These are phyloP conservation scores for Numida meleagris DNA, from an alignment of 2,113 vertebrate genomes.

Conservation along the genomic window DNA sequence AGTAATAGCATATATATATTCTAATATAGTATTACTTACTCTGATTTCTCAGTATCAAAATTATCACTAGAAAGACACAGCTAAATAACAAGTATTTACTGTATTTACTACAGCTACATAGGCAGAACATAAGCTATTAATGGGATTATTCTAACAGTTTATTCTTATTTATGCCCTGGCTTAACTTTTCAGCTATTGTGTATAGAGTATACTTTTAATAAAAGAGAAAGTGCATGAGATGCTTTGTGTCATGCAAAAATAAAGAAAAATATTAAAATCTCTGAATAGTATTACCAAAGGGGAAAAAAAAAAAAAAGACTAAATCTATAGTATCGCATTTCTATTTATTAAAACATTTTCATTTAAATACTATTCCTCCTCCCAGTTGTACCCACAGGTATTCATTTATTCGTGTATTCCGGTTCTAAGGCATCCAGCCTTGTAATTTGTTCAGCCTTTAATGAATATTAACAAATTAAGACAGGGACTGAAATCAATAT, in stretches of 20 bases:
- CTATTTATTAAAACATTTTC: neutral
- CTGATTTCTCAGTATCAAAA: neutral
- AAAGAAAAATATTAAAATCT: neutral
- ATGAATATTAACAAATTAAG: neutral
- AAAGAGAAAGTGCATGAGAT: neutral
- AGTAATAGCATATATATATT: neutral
- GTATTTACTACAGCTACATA: neutral
- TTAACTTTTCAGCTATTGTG: neutral
- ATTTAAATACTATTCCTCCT: neutral
- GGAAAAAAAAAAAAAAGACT: neutral
- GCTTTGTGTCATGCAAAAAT: neutral
- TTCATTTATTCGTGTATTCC: neutral
- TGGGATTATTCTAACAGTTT: neutral
- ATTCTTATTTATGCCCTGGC: neutral
- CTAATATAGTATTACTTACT: neutral
- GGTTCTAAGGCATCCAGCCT: neutral
- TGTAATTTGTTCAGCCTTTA: slow-evolving; percentile 2
- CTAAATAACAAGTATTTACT: neutral
- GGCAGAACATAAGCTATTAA: neutral
- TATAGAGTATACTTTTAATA: neutral
- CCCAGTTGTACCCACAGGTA: neutral
- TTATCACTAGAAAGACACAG: neutral
- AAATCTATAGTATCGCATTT: neutral
- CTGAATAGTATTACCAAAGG: neutral
- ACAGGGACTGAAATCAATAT: neutral